Base-by-base conservation (phyloP, 2,888 invertebrate species). In the Abrostola tripartita region DNA sequence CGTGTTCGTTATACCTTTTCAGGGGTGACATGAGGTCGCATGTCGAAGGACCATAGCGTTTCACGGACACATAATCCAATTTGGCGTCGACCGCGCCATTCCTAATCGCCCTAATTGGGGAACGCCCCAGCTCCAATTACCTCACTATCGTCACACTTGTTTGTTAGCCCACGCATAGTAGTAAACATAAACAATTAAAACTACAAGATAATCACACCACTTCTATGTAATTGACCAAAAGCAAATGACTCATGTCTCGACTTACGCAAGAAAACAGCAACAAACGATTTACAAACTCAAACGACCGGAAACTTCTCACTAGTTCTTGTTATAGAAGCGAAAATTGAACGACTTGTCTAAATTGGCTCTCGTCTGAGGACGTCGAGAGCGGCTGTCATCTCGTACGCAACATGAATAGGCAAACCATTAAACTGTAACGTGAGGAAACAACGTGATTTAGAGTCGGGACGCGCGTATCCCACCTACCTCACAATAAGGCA, bases 41-140 rank as follows among this genome's bases (percentile, higher is more conserved):
- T 81, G 81, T 74, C 70, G 73, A 41, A 71, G 65, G 74, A 73
- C 69, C 71, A 76, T 81, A 75, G 72, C 72, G 71, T 84, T 85
- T 87, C 77, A 83, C 81, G 75, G 77, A 78, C 78, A 77, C 77
- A 81, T 87, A 89, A 89, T 90, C 87, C 86, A 89, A 88, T 89
- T 88, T 87, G 74, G 82, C 77, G 74, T 78, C 78, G 77, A 75
- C 78, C 81, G 79, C 84, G 81, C 83, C 84, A 85, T 85, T 88
- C 87, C 85, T 88, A 90, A 90, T 88, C 87, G 82, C 76, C 77
- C 82, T 90, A 90, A 90, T 88, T 89, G 87, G 83, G 83, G 78
- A 84, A 86, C 87, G 85, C 83, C 84, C 82, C 73, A 80, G 68
- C 79, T 85, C 82, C 82, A 88, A 88, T 89, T 87, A 89, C 82